Percentiles rank a stretch among this genome's conserved stretches.
Evolutionary conservation across 2,888 invertebrate species (phyloP).

Genomic region (Polyommatus iphigenia): DNA sequence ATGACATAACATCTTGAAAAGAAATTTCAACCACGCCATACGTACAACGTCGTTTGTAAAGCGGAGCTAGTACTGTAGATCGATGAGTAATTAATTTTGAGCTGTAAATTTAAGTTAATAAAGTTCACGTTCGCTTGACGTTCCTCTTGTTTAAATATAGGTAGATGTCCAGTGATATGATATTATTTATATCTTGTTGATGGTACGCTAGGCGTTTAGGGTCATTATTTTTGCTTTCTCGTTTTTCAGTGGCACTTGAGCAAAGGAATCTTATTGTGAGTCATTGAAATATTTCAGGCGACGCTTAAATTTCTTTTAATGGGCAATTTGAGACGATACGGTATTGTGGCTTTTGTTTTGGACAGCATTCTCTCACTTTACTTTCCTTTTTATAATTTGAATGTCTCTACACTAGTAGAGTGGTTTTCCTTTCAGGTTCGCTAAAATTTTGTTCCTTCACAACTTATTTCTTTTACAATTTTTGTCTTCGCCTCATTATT

Average conservation of each 20-base stretch:
- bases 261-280: slow-evolving; percentile 46
- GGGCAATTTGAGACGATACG: slow-evolving; percentile 31
- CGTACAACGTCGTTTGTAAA: slow-evolving; percentile 49
- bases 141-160: slow-evolving; percentile 40
- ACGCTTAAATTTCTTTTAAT: slow-evolving; percentile 37
- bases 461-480: neutral
- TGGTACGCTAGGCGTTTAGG: slow-evolving; percentile 64
- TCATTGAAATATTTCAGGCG: slow-evolving; percentile 39
- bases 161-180: slow-evolving; percentile 53
- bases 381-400: slow-evolving; percentile 7
- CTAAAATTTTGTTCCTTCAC: neutral
- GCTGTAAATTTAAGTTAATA: slow-evolving; percentile 40
- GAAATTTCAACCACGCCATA: slow-evolving; percentile 71
- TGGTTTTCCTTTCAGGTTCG: neutral
- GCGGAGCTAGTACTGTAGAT: slow-evolving; percentile 33
- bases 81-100: slow-evolving; percentile 33
- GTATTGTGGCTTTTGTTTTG: slow-evolving; percentile 28
- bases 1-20: slow-evolving; percentile 56
- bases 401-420: neutral
- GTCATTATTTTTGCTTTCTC: slow-evolving; percentile 62
- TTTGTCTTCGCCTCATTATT: neutral
- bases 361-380: neutral
- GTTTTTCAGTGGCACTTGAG: slow-evolving; percentile 53
- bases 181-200: slow-evolving; percentile 70
- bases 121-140: slow-evolving; percentile 44